These are phyloP conservation scores for Caligus rogercresseyi DNA, from an alignment of 1,140 invertebrate genomes.

Conservation along the genomic window DNA sequence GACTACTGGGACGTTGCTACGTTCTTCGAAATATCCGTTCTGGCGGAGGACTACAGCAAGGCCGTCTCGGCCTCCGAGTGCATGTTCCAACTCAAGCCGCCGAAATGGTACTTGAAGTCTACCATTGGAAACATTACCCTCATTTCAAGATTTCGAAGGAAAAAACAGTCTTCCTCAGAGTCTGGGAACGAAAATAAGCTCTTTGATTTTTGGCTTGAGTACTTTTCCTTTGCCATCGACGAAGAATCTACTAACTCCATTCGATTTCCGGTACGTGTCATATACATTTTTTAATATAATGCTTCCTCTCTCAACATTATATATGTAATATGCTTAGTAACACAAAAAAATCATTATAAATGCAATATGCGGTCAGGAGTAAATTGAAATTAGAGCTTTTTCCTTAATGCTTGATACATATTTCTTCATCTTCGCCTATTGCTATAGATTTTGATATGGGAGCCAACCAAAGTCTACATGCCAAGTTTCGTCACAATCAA, in stretches of 20 bases:
- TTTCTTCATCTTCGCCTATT: no score
- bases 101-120: conserved; percentile 95
- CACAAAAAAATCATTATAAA: no score
- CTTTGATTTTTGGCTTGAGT: conserved; percentile 96
- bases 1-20: conserved; percentile 99
- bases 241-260: conserved; percentile 58
- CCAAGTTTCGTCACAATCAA: conserved; percentile 89
- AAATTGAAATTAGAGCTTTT: no score
- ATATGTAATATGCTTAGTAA: no score
- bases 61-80: conserved; percentile 95
- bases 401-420: no score
- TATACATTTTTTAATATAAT: neutral
- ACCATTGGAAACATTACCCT: conserved; percentile 94
- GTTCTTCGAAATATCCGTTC: conserved; percentile 95
- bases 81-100: conserved; percentile 97
- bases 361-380: no score
- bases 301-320: neutral
- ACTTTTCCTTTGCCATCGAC: conserved; percentile 75
- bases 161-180: conserved; percentile 37
- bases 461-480: conserved; percentile 84
- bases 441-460: conserved; percentile 71
- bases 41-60: conserved; percentile 91
- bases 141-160: conserved; percentile 78
- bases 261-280: conserved; percentile 65
- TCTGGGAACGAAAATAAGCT: conserved; percentile 60